Conservation (phyloP, 2,113 vertebrate species). For the Nerophis ophidion region DNA sequence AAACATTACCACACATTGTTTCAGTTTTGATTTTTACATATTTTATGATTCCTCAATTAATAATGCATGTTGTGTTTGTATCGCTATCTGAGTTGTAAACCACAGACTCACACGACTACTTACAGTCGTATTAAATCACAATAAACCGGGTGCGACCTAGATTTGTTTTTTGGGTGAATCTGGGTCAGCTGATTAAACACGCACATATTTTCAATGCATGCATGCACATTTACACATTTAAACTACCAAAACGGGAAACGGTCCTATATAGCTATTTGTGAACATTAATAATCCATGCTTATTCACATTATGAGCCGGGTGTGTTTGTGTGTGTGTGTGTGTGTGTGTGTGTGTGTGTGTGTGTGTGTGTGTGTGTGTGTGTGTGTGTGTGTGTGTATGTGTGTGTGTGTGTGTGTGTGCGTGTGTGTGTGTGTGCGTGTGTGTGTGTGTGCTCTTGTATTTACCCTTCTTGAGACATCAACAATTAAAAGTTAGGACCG, state of each 20-base stretch:
- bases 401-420: slow-evolving; percentile 2
- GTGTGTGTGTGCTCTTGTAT: no score
- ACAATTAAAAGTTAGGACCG: no score
- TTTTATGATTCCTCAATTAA: no score
- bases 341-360: neutral
- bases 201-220: neutral
- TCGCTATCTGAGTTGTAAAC: no score
- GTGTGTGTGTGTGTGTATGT: slow-evolving; percentile 20
- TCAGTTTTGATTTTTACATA: no score
- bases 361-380: no score
- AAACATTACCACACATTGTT: no score
- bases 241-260: no score
- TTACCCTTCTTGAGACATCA: no score
- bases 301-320: neutral
- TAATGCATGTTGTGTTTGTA: no score
- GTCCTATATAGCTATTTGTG: neutral
- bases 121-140: neutral
- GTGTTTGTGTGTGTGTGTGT: slow-evolving; percentile 26
- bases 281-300: slow-evolving; percentile 11
- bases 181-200: slow-evolving; percentile 1
- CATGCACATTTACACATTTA: neutral
- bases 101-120: neutral
- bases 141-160: slow-evolving; percentile 4
- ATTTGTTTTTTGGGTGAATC: neutral
- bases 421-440: neutral